Evolutionary conservation across 2,113 vertebrate genomes (phyloP), one percentile per base, ranked within the genome.

Genomic region (Gorsachius goisagi): DNA sequence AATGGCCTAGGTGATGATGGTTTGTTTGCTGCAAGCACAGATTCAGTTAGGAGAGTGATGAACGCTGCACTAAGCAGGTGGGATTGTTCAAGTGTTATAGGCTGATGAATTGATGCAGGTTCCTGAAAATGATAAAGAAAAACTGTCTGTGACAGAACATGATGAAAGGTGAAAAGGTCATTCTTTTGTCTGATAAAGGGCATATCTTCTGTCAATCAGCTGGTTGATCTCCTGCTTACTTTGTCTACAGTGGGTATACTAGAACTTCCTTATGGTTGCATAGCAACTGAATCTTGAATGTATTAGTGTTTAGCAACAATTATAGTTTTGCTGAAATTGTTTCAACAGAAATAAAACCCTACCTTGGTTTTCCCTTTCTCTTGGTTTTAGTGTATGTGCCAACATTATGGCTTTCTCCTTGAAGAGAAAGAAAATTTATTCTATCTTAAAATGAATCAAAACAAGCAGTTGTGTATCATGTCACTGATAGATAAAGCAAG

Each of bases 231-330:
- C 60, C 47, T 50, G 52, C 19, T 76, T 3, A 2, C 44, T 74
- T 69, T 66, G 21, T 21, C 59, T 79, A 22, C 6, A n/a, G 89
- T 35, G 84, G 58, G 47, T 67, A 50, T 44, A 55, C 26, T 53
- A 12, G 81, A 77, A 24, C 23, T 69, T 83, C 33, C 45, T 68
- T 11, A n/a, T 2, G 27, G 80, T 89, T 95, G 69, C 89, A 86
- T 94, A 94, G 87, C 80, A 90, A 91, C 67, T 56, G 68, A 39
- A 58, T 45, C 9, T 35, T 53, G 56, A 83, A 52, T 47, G 8
- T 87, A 56, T 86, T 84, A 50, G 6, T 59, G 26, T 67, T 95
- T 69, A 94, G 58, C 41, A 86, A 58, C 80, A 93, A 93, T 95
- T 95, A 88, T 11, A 84, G 77, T 45, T 94, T 79, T 50, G 14